phyloP scores from a whole-genome alignment of 2,113 vertebrate species.

The Dolichallabes microphthalmus region DNA sequence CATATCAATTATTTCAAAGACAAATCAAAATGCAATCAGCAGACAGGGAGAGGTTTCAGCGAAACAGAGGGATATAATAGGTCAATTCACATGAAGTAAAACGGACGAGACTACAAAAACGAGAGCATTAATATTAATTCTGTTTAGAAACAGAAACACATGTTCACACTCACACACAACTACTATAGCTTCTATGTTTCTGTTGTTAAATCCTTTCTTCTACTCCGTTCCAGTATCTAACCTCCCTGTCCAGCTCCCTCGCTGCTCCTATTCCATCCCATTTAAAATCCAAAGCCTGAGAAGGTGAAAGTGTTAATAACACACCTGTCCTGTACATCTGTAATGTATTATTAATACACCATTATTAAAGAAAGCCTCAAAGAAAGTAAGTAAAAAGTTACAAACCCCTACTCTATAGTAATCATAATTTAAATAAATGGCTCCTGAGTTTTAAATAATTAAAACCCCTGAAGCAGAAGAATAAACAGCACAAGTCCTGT shows the following conservation, averaged over 20 bases:
- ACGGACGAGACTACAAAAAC: conserved; percentile 8
- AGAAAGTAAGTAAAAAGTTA: not conserved
- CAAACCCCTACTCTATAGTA: not conserved
- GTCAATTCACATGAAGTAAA: not conserved
- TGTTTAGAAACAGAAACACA: not conserved
- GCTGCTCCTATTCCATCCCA: not conserved
- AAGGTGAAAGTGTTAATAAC: not conserved
- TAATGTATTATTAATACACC: conserved; percentile 14
- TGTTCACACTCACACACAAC: not conserved
- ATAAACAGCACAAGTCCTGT: not conserved
- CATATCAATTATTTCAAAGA: not conserved
- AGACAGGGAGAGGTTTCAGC: not conserved
- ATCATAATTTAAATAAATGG: not conserved
- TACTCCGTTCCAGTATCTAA: not conserved
- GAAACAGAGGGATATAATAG: not conserved
- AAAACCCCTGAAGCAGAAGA: not conserved
- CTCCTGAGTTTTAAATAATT: not conserved
- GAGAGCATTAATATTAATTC: conserved; percentile 9
- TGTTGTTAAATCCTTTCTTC: not conserved
- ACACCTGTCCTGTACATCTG: not conserved
- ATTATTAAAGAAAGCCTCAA: not conserved
- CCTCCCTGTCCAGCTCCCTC: not conserved
- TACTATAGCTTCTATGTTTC: not conserved
- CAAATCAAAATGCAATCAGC: conserved; percentile 10
- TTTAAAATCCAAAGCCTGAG: not conserved